Conservation (phyloP, 2,113 vertebrate genomes). For the Ciconia maguari region DNA sequence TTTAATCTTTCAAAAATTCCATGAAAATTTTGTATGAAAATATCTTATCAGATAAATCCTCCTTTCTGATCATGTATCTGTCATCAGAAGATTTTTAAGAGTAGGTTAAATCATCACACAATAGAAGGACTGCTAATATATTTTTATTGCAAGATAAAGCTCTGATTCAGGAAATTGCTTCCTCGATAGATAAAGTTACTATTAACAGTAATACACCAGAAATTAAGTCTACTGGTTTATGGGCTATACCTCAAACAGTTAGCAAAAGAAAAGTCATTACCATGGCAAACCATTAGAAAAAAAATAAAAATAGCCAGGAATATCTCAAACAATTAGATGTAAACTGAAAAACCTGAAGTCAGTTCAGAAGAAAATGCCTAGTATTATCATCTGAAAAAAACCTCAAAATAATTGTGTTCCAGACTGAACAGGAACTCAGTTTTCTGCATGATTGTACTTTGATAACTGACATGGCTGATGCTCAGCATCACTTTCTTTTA, state of each 20-base stretch:
- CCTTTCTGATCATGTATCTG: not conserved
- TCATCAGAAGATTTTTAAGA: not conserved
- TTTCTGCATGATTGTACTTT: not conserved
- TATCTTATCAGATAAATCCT: not conserved
- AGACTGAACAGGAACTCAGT: not conserved
- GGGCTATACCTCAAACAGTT: not conserved
- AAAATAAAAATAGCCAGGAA: not conserved
- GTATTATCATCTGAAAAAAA: not conserved
- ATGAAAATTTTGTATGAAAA: not conserved
- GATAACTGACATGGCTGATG: not conserved
- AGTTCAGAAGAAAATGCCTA: not conserved
- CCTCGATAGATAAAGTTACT: not conserved
- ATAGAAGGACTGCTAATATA: not conserved
- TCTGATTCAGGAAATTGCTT: not conserved
- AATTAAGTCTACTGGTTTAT: not conserved
- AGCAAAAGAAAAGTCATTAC: not conserved
- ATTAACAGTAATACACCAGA: not conserved
- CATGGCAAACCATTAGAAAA: not conserved
- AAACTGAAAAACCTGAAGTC: not conserved
- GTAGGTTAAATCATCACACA: not conserved
- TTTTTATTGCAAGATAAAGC: not conserved
- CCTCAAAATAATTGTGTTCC: not conserved
- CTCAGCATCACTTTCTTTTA: not conserved
- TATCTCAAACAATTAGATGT: not conserved
- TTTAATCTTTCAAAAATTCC: not conserved